A percentile compares a stretch with the other conserved stretches of the same genome.
These are phyloP conservation scores for Psammodynastes pulverulentus DNA, from an alignment of 2,113 vertebrate species.

Conservation along the genomic window DNA sequence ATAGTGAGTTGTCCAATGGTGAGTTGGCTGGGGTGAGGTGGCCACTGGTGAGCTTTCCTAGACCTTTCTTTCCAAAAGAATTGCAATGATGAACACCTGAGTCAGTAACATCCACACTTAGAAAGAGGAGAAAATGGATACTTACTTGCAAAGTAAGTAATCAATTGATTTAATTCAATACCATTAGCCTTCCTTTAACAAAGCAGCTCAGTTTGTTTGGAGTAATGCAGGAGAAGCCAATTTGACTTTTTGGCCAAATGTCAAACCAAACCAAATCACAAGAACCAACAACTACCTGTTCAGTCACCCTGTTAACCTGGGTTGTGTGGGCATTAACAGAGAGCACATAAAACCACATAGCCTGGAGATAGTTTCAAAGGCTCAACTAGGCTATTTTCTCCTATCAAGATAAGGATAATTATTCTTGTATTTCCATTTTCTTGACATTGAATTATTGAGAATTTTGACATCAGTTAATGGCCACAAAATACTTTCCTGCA, in stretches of 20 bases:
- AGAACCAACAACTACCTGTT: background rate
- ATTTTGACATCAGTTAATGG: background rate
- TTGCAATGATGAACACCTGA: background rate
- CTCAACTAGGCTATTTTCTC: background rate
- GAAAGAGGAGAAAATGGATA: background rate
- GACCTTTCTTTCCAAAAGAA: background rate
- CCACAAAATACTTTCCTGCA: background rate
- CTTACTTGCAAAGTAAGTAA: background rate
- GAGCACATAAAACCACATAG: background rate
- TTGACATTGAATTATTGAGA: background rate
- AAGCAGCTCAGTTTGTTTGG: background rate
- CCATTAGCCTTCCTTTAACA: background rate
- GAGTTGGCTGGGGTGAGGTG: background rate
- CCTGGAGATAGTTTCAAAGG: background rate
- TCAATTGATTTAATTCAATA: background rate
- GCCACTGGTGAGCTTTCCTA: background rate
- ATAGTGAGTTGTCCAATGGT: too few relatives aligned
- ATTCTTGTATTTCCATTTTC: background rate
- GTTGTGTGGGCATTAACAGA: background rate
- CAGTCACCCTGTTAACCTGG: background rate
- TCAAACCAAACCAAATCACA: background rate
- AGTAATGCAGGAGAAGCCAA: too few relatives aligned
- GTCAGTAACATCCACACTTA: background rate
- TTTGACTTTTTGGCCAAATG: background rate
- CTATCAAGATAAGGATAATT: background rate